A percentile compares a stretch with the other conserved stretches of the same genome.
phyloP scores from a whole-genome alignment of 2,113 vertebrate genomes.

The Crotalus horridus region DNA sequence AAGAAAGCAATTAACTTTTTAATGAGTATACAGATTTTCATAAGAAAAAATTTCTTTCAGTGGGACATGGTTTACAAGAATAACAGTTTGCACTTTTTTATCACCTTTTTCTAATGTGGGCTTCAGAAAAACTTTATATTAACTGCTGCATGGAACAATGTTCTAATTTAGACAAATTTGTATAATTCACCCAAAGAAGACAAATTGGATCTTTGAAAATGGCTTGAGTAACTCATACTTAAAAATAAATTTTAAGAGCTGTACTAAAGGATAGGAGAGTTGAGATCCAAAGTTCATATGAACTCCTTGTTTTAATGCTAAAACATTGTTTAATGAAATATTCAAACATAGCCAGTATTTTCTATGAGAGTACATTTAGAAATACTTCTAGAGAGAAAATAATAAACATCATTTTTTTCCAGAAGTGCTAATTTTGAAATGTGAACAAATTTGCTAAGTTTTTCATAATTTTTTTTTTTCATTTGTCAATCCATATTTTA shows the following conservation, averaged over 20 bases:
- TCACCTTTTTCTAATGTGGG: neutral
- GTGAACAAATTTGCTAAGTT: neutral
- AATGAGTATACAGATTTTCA: neutral
- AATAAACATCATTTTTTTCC: accelerated
- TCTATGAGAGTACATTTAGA: neutral
- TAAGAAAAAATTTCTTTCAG: neutral
- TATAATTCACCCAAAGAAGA: neutral
- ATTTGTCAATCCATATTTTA: neutral
- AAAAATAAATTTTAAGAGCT: neutral
- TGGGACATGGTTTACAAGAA: neutral
- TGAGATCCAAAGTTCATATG: neutral
- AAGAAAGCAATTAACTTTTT: neutral
- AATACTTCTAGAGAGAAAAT: neutral
- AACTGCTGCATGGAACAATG: neutral
- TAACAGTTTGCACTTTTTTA: neutral
- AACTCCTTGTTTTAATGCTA: neutral
- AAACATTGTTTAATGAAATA: neutral
- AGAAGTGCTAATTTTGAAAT: neutral
- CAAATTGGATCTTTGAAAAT: neutral
- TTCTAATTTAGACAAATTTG: neutral
- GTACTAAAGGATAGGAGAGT: neutral
- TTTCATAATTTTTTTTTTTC: neutral
- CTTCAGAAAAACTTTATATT: neutral
- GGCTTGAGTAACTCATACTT: neutral
- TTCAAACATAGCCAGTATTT: neutral